Conservation (phyloP, 2,888 invertebrate genomes). For the Zaprionus obscuricornis region DNA sequence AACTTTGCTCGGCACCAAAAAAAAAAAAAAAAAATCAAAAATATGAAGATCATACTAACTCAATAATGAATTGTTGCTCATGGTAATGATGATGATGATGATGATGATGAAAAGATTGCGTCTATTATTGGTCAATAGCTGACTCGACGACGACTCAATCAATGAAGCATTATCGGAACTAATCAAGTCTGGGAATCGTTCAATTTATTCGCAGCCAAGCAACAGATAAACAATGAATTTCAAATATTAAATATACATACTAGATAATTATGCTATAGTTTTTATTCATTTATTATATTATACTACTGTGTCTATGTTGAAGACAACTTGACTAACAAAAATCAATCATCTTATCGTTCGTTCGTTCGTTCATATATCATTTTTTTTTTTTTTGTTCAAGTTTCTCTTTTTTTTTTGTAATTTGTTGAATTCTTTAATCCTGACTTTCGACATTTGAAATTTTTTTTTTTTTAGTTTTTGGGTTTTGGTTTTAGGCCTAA, state of each 20-base stretch:
- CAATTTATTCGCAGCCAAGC: constrained; percentile 1
- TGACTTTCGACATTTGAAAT: no score
- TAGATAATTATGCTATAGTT: no score
- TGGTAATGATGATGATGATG: not conserved
- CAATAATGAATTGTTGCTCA: no score
- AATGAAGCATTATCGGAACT: constrained; percentile 47
- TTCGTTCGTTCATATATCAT: no score
- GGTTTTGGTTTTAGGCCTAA: constrained; percentile 12
- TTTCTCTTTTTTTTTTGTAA: not conserved
- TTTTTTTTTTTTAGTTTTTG: not conserved
- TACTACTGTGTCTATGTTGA: no score
- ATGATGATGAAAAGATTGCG: constrained; percentile 7
- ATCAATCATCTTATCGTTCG: no score
- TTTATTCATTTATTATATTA: no score
- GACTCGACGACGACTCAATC: constrained; percentile 26
- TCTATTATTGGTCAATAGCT: constrained; percentile 33
- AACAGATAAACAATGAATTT: constrained; percentile 9
- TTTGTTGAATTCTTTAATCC: constrained; percentile 7
- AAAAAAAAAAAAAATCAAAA: constrained; percentile 5
- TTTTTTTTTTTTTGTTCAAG: not conserved
- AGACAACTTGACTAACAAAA: no score
- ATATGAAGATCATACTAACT: constrained; percentile 13
- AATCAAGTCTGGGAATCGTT: constrained; percentile 25
- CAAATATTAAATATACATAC: no score
- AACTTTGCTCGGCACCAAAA: constrained; percentile 20